Evolutionary conservation across 2,113 vertebrate genomes (phyloP), one percentile per base, ranked within the genome.

Genomic region (Osmerus mordax): DNA sequence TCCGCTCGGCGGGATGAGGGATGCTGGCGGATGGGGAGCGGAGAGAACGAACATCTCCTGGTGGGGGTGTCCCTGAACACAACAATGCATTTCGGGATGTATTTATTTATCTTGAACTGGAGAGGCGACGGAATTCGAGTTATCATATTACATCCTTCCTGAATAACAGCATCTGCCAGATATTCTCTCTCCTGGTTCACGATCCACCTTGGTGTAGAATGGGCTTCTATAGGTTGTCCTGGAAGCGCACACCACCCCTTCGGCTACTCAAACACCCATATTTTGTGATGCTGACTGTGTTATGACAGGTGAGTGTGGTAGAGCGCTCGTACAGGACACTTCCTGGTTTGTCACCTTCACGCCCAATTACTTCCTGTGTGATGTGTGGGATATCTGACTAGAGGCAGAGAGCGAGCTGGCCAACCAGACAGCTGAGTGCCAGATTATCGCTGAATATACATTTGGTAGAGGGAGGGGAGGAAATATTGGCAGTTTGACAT

Each of bases 311-410:
- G 75, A 83, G 78, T 83, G 81, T 82, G 82, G 76, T 81, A 74
- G 70, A 81, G 81, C 66, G 75, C 73, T 81, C 81, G 79, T 84
- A 81, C 65, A 54, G 53, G 68, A 85, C 79, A 81, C 81, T 79
- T 86, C 70, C 84, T 80, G 80, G 78, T 85, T 89, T 87, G 78
- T 87, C 81, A 89, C 82, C 80, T 89, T 90, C 85, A 91, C 70
- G 84, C 71, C 71, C 77, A 88, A 89, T 85, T 90, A 86, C 82
- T 63, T 83, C 70, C 64, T 52, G 71, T 77, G 81, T 82, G 72
- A 83, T 78, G 73, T 62, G 61, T 70, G 73, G 66, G 84, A 82
- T 78, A 86, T 83, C 79, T 87, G 85, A 89, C 80, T 69, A 84
- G 83, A 74, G 72, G 78, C 78, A 64, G 66, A 68, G 19, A 71